Base-by-base conservation (phyloP, 2,888 invertebrate species). In the Iselma pallidipennis region DNA sequence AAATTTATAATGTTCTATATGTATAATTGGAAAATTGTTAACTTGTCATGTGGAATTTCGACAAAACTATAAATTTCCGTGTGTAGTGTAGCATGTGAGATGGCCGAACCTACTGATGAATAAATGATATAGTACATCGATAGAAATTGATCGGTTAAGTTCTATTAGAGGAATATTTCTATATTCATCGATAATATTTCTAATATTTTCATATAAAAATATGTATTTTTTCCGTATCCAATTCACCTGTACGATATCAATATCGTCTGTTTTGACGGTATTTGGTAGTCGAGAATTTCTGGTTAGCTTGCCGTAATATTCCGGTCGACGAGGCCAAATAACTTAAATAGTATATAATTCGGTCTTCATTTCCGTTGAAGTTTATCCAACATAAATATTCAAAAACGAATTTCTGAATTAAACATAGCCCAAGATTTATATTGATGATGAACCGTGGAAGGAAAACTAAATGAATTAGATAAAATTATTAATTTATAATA, bases 401-500 rank as follows among this genome's bases (percentile, higher is more conserved):
- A 45, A 45, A 23, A 45, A 45, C 19, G 21, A 23, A 23, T 45
- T 21, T 21, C 21, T 45, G 45, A 45, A 45, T 45, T 45, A 45
- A 45, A 45, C 21, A 45, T 45, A 21, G 21, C 16, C 9, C 45
- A 12, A 19, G 21, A 45, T 45, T 21, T 12, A n/a, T n/a, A 12
- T 16, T 45, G 45, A 21, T 16, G 37, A 37, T 37, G 6, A 37
- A 37, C 37, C 16, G 19, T 37, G 9, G 16, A 37, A 37, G 16
- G 16, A 16, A 37, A 16, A 9, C 2, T 16, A 37, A 37, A 37
- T 37, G 19, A 37, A 7, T 37, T 37, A 42, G 25, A 23, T 45
- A 26, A 23, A 31, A 50, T 59, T 55, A 59, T 49, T 50, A 54
- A 59, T 61, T 61, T 33, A 21, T n/a, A 55, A 57, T n/a, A 19